These are phyloP conservation scores for Alviniconcha marisindica DNA, from an alignment of 1,140 invertebrate species.

Conservation along the genomic window DNA sequence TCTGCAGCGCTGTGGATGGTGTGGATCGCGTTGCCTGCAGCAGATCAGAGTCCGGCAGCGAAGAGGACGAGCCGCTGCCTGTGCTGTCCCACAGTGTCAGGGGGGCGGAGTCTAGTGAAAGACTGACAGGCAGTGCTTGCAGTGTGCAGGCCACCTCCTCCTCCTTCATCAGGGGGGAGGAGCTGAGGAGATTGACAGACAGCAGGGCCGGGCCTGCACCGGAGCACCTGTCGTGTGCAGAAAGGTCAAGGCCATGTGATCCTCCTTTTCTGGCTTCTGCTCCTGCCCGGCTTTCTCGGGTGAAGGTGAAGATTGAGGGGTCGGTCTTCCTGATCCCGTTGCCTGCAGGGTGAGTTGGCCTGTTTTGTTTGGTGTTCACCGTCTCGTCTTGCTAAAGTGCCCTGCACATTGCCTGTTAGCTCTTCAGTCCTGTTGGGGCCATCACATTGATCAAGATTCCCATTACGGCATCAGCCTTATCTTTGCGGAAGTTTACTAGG, in stretches of 20 bases:
- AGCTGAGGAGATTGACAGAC: not conserved
- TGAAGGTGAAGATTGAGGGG: constrained; percentile 60
- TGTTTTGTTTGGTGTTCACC: constrained; percentile 18
- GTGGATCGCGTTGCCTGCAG: not conserved
- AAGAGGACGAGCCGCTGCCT: constrained; percentile 2
- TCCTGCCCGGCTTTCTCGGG: constrained; percentile 39
- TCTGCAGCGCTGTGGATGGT: no score
- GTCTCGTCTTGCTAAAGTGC: no score
- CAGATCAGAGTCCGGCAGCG: not conserved
- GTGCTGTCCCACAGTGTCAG: not conserved
- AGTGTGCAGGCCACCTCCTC: not conserved
- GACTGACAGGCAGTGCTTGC: not conserved
- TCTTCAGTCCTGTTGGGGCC: no score
- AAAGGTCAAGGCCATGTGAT: no score
- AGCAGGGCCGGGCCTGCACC: no score
- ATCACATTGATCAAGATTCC: no score
- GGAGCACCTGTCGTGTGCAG: no score
- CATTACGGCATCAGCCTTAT: no score
- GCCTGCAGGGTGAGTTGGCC: constrained; percentile 38
- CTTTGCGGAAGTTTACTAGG: no score
- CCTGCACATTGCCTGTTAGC: no score
- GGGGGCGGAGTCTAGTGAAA: not conserved
- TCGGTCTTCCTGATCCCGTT: constrained; percentile 59
- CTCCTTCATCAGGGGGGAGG: not conserved
- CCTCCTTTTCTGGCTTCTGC: not conserved